Evolutionary conservation across 2,888 invertebrate genomes (phyloP), one percentile per base, ranked within the genome.

Genomic region (Oasisia sp.): DNA sequence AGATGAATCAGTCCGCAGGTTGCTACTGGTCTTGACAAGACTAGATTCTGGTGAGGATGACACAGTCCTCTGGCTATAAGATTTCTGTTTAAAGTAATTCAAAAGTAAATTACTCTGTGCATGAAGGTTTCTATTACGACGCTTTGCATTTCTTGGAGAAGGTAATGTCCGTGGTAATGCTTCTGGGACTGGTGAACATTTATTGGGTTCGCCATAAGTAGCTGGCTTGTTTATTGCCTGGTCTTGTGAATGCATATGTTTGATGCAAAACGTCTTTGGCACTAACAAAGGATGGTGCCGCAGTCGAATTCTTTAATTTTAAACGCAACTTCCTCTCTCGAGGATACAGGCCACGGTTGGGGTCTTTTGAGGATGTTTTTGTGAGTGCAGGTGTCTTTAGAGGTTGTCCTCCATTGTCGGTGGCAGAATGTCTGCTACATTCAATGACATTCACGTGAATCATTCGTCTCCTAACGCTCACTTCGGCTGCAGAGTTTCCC

Each of bases 361-460:
- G 93, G 91, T 93, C 92, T 92, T 91, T 91, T 32, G 92, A 92
- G 32, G 90, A 92, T 91, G 92, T 93, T 8, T 32, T 32, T n/a
- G 94, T 92, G 45, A 91, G 90, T 32, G 92, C 90, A 0, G 94
- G 94, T 56, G 93, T 90, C 56, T 93, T 89, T 9, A 94, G 91
- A 32, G 94, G 92, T 32, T 91, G 74, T 32, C 92, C 91, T 12
- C 94, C 94, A 1, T 92, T 93, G 56, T 58, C 91, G 27, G 93
- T 92, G n/a, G 92, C 32, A 0, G 93, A 58, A 89, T 93, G 93
- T 12, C 92, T 89, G 32, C 92, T 89, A 90, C 94, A 94, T 11
- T 93, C 92, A 32, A 45, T 45, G 32, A 58, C 89, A n/a, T 92
- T 91, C 93, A 94, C 91, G 90, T 94, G 94, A 32, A 94, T 91